These are phyloP conservation scores for Muscicapa adusta DNA, from an alignment of 2,113 vertebrate species.

Conservation along the genomic window DNA sequence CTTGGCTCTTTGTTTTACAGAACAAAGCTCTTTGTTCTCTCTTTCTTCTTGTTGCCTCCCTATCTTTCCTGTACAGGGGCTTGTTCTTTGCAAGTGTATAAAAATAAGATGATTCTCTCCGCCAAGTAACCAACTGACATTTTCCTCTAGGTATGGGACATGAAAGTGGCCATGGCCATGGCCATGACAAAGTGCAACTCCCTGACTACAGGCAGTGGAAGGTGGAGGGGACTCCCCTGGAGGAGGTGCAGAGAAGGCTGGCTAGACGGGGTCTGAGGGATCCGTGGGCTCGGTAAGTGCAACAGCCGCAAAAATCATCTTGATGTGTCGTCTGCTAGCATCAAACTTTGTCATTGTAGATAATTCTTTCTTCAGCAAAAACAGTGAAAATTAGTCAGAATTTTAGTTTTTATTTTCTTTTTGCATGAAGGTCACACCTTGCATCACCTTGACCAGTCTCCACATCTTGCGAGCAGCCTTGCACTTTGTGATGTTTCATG, in stretches of 20 bases:
- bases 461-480: background rate
- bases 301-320: background rate
- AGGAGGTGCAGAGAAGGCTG: constrained; percentile 81
- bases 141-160: constrained; percentile 70
- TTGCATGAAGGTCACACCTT: fast-evolving
- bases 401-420: background rate
- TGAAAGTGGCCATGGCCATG: constrained; percentile 72
- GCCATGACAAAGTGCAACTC: constrained; percentile 74
- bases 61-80: background rate
- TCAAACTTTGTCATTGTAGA: background rate
- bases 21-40: background rate
- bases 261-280: constrained; percentile 83
- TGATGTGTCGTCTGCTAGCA: background rate
- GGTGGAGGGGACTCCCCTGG: constrained; percentile 86
- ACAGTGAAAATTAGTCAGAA: background rate
- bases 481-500: background rate
- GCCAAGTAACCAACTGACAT: background rate
- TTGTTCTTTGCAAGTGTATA: background rate
- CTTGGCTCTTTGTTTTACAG: background rate
- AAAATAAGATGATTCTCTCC: background rate
- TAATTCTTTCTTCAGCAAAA: background rate
- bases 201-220: constrained; percentile 91
- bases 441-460: background rate
- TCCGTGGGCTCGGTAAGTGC: constrained; percentile 87
- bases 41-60: background rate